Evolutionary conservation across 2,888 invertebrate species (phyloP).

Genomic region (Amaurobius ferox): DNA sequence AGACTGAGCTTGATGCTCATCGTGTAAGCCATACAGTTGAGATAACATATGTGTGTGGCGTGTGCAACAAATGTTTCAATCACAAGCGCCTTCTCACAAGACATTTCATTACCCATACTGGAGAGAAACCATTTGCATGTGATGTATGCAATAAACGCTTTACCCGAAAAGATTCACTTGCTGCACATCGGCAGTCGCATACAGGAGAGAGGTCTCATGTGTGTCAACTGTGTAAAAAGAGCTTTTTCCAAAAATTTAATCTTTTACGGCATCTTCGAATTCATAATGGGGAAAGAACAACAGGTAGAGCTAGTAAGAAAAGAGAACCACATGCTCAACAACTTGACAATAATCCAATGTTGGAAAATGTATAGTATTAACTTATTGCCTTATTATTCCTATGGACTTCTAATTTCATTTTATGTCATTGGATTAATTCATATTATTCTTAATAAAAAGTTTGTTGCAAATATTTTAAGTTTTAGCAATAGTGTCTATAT

Average conservation of each 20-base stretch:
- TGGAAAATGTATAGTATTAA: neutral
- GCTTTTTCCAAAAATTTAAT: constrained; percentile 7
- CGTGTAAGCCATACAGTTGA: neutral
- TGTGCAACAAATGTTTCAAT: neutral
- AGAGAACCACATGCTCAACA: too few relatives aligned
- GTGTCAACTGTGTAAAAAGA: neutral
- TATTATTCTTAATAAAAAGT: constrained; percentile 5
- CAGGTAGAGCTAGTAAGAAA: neutral
- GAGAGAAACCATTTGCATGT: neutral
- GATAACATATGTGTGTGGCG: neutral
- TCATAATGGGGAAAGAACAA: neutral
- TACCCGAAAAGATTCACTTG: neutral
- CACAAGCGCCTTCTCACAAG: neutral
- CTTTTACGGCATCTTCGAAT: neutral
- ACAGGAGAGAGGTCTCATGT: neutral
- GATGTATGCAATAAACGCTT: constrained; percentile 7
- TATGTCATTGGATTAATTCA: too few relatives aligned
- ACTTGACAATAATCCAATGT: neutral
- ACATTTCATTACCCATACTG: neutral
- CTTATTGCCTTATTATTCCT: neutral
- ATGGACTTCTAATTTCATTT: neutral
- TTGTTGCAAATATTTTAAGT: too few relatives aligned
- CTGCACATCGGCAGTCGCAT: neutral
- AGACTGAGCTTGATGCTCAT: neutral
- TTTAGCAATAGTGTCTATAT: too few relatives aligned